Evolutionary conservation across 2,113 vertebrate genomes (phyloP), one percentile per base, ranked within the genome.

Genomic region (Oncorhynchus kisutch): DNA sequence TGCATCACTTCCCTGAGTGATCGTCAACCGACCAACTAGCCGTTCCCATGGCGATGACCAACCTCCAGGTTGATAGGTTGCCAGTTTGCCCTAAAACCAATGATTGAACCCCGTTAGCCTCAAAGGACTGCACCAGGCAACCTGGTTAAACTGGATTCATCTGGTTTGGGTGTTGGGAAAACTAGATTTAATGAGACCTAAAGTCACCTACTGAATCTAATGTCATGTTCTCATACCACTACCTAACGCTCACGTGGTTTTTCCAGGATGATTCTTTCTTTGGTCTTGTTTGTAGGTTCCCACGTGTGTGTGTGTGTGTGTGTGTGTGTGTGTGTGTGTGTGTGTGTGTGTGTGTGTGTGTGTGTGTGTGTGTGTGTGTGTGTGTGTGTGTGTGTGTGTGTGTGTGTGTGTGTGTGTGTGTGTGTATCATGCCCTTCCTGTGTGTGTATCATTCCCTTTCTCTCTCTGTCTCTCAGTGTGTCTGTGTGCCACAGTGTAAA

Each of bases 381-480:
- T 39, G 49, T 27, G 14, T 16, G 49, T 39, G 39, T 39, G 39
- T 39, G 39, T 39, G 6, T 39, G 49, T 27, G 14, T 16, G 49
- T 67, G 74, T 45, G 57, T 73, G 6, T 67, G 25, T 49, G 7
- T 49, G 65, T 69, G 74, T 69, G 34, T 68, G 74, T 69, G 67
- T 67, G 48, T 69, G 49, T 45, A 22, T 65, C 31, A 6, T 34
- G 31, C 31, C 31, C 31, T 34, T 31, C 31, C 31, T 34, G 31
- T 34, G 31, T 34, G 31, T 34, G 31, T 34, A 34, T 34, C 31
- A 6, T 34, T 34, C 31, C 31, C 31, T 31, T 34, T 34, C 31
- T 7, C 34, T 34, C 34, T 34, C 34, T 34, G 34, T 34, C 34
- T 34, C 6, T 34, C 34, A 9, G 39, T 39, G 39, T 39, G 39